Evolutionary conservation across 92 coral and sea anemone genomes (phyloP).

Genomic region (Epizoanthus fatuus): DNA sequence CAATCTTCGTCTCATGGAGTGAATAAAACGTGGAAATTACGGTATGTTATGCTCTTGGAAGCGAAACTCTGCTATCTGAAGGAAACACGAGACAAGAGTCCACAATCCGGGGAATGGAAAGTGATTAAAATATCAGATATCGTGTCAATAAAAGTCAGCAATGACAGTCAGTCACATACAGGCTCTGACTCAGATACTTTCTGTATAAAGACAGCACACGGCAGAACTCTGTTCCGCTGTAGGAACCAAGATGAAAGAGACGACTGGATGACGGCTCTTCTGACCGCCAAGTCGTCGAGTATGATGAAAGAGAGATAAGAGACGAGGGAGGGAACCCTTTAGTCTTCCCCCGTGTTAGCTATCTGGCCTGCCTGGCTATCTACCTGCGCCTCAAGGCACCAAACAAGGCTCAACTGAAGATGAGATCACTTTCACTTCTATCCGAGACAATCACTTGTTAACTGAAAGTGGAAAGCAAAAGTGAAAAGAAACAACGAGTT

Average conservation of each 20-base stretch:
- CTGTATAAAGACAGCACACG: conserved; percentile 34
- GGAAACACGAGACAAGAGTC: conserved; percentile 41
- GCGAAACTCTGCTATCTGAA: conserved; percentile 39
- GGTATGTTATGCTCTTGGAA: conserved; percentile 36
- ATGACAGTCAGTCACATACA: not conserved
- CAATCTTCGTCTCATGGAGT: conserved; percentile 2
- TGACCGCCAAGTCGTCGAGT: conserved; percentile 36
- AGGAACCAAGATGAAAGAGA: conserved; percentile 36
- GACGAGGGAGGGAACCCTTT: not conserved
- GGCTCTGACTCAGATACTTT: conserved; percentile 15
- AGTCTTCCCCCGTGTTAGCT: too few relatives aligned
- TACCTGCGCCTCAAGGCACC: too few relatives aligned
- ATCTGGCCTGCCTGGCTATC: too few relatives aligned
- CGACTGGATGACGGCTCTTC: conserved; percentile 40
- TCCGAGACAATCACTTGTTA: too few relatives aligned
- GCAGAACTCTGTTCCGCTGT: conserved; percentile 15
- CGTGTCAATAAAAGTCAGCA: conserved; percentile 13
- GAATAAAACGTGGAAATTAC: conserved; percentile 32
- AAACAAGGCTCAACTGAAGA: too few relatives aligned
- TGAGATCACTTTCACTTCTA: too few relatives aligned
- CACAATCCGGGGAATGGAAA: conserved; percentile 35
- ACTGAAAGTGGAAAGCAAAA: too few relatives aligned
- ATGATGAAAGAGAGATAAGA: conserved; percentile 10
- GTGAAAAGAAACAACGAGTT: too few relatives aligned
- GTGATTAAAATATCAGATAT: conserved; percentile 17